Evolutionary conservation across 1,140 invertebrate genomes (phyloP), one percentile per base, ranked within the genome.

Genomic region (Sminthurinus signatus): DNA sequence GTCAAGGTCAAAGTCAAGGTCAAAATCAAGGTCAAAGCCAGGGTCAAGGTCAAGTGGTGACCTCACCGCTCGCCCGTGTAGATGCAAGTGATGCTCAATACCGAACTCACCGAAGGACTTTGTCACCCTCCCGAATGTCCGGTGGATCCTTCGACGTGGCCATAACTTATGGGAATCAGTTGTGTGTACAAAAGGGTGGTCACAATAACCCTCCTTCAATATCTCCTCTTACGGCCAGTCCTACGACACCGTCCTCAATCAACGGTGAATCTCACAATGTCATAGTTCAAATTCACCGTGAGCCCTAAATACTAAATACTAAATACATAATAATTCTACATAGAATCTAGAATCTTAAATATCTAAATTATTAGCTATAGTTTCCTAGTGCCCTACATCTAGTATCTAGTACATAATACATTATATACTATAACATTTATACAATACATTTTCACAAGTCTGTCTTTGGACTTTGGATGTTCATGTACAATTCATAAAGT

Each of bases 101-200:
- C 27, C 54, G 42, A 21, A 14, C 28, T 12, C 25, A 62, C 28
- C 46, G 50, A 51, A 48, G 69, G 60, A 25, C 65, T 46, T 58
- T 71, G 5, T 71, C 70, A 17, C 70, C 70, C 21, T 68, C 66
- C 21, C 25, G 70, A 46, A 62, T 71, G 60, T 68, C 66, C 21
- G 70, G 70, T 44, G 70, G 70, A 21, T 68, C 65, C 51, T 71
- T 71, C 46, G 70, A 71, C 39, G 70, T 71, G 19, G 70, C 70
- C n/a, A 64, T 71, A 28, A 71, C 64, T 39, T 71, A 61, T 59
- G 70, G 70, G 17, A 67, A 64, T 63, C 62, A 64, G 48, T 64
- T 64, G 55, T 64, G 27, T 64, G 62, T 64, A 46, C 54, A 46
- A 52, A 59, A 21, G 43, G 59, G 21, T 32, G 2, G 5, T 2